Conservation (phyloP, 2,113 vertebrate species). For the Lethenteron camtschaticum region DNA sequence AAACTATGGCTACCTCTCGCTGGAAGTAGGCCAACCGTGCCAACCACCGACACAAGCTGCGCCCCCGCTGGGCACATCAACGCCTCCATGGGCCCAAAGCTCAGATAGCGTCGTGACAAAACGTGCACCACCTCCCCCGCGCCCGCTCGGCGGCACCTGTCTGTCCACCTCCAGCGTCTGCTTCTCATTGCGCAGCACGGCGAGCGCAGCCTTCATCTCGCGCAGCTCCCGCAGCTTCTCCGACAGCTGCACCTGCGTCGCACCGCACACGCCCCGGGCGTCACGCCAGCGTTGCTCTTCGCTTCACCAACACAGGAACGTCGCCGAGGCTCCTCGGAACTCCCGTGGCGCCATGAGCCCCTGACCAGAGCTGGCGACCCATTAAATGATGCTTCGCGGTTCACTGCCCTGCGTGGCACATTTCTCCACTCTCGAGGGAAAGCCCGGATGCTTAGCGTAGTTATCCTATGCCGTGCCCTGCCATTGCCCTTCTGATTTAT, state of each 20-base stretch:
- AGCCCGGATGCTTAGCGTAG: background rate
- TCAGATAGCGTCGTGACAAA: no score
- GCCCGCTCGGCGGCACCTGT: background rate
- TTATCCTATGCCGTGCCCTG: no score
- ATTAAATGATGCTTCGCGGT: background rate
- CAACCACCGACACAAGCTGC: no score
- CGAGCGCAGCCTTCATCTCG: background rate
- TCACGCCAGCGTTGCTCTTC: background rate
- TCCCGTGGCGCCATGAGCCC: background rate
- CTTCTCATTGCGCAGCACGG: background rate
- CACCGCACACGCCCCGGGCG: background rate
- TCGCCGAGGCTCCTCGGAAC: no score
- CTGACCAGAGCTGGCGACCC: background rate
- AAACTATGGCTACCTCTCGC: no score
- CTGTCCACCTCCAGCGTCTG: constrained; percentile 4
- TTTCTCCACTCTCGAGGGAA: background rate
- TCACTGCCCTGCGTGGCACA: background rate
- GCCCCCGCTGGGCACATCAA: no score
- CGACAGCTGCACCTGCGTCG: background rate
- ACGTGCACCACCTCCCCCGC: no score
- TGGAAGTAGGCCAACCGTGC: no score
- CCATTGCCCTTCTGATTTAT: no score
- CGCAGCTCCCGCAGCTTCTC: constrained; percentile 4
- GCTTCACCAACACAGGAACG: background rate
- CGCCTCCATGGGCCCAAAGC: no score